Evolutionary conservation across 2,113 vertebrate genomes (phyloP).

Genomic region (Myotis davidii): DNA sequence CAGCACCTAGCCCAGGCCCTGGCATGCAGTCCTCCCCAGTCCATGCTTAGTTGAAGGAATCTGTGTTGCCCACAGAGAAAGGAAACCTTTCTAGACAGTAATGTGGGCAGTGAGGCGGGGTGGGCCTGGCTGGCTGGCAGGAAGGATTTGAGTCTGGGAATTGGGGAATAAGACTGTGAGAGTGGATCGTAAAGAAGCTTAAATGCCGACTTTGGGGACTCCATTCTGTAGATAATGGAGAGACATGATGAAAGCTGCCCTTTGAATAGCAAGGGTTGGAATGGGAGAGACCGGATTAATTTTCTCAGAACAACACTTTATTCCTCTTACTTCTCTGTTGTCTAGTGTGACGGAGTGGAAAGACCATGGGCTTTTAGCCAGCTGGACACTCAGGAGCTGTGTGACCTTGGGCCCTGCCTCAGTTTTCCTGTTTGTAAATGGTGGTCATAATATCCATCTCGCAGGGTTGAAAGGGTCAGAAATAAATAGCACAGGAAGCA

Average conservation of each 20-base stretch:
- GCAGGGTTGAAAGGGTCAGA: neutral
- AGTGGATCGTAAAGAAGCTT: neutral
- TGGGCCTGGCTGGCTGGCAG: neutral
- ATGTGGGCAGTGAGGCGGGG: neutral
- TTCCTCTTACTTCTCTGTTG: slow-evolving; percentile 1
- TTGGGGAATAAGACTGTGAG: neutral
- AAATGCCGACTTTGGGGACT: neutral
- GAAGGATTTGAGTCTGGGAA: neutral
- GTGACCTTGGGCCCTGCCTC: slow-evolving; percentile 36
- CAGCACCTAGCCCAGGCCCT: neutral
- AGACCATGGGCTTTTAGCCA: neutral
- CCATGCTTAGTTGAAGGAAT: neutral
- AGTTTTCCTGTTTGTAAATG: slow-evolving; percentile 34
- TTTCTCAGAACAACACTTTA: slow-evolving; percentile 37
- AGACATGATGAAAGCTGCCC: neutral
- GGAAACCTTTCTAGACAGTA: neutral
- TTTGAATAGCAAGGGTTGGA: neutral
- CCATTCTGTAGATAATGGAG: neutral
- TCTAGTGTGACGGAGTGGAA: neutral
- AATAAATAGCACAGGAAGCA: neutral
- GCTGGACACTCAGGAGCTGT: neutral
- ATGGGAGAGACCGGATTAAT: neutral
- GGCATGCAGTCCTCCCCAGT: neutral
- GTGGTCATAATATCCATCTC: neutral
- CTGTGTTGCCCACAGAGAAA: neutral